Evolutionary conservation across 2,113 vertebrate genomes (phyloP).

Genomic region (Rhegmatorhina hoffmannsi): DNA sequence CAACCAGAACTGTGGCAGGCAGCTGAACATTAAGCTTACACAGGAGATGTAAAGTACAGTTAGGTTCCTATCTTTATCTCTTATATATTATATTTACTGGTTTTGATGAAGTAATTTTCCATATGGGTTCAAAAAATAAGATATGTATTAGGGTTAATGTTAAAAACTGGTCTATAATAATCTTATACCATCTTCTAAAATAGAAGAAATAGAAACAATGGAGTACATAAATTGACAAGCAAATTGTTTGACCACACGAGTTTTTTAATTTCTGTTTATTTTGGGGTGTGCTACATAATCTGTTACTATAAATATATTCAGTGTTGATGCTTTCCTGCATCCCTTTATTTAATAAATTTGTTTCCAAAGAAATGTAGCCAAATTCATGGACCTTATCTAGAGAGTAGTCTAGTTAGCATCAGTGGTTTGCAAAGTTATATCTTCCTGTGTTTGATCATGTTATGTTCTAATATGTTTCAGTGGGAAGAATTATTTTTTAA

Average conservation of each 20-base stretch:
- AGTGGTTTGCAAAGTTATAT: constrained; percentile 24
- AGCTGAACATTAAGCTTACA: neutral
- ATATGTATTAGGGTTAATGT: neutral
- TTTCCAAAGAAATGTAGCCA: neutral
- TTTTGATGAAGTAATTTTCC: neutral
- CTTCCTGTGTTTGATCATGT: neutral
- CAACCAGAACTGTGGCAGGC: neutral
- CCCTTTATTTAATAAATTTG: neutral
- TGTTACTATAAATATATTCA: neutral
- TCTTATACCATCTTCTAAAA: neutral
- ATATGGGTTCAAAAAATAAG: neutral
- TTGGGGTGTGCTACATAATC: neutral
- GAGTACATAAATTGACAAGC: neutral
- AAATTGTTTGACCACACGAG: neutral
- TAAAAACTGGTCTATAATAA: neutral
- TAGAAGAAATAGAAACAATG: neutral
- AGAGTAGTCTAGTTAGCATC: neutral
- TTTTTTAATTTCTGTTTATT: neutral
- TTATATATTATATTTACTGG: neutral
- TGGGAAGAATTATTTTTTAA: constrained; percentile 8
- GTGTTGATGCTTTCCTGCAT: neutral
- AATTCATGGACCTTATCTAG: neutral
- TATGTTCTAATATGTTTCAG: neutral
- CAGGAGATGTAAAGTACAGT: neutral
- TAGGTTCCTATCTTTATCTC: neutral